A percentile compares a stretch with the other conserved stretches of the same genome.
phyloP scores from a whole-genome alignment of 2,797 vertebrate species.

The Cottoperca gobio region DNA sequence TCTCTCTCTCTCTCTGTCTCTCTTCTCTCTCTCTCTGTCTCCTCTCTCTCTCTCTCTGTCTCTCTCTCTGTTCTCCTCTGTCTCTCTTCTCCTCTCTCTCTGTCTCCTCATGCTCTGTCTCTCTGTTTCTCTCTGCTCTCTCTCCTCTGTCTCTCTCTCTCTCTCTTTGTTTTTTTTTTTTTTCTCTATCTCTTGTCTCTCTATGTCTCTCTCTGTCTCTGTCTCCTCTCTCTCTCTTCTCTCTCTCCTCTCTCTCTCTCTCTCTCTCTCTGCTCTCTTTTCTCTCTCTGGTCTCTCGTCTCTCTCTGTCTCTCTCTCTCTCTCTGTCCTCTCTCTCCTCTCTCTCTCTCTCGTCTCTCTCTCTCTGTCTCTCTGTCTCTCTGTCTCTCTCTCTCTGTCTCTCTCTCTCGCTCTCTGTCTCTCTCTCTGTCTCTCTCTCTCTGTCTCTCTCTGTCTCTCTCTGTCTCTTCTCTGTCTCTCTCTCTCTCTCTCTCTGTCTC shows the following conservation, averaged over 20 bases:
- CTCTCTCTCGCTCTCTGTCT: background rate
- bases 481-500: too few species aligned
- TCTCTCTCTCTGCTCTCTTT: background rate
- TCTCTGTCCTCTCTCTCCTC: background rate
- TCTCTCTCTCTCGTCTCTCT: background rate
- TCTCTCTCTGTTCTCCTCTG: background rate
- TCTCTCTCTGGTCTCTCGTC: too few species aligned
- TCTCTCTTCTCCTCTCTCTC: background rate
- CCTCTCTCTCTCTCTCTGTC: background rate
- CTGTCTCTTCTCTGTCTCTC: too few species aligned
- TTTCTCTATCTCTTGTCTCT: too few species aligned
- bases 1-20: background rate
- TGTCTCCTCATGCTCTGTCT: slow-evolving; percentile 8
- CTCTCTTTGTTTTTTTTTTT: too few species aligned
- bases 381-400: too few species aligned
- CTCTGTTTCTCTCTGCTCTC: background rate
- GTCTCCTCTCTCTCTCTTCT: background rate
- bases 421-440: background rate
- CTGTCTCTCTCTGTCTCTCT: background rate
- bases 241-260: background rate
- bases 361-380: background rate
- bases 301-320: background rate
- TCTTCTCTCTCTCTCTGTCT: background rate
- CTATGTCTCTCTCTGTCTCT: background rate
- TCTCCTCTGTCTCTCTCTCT: background rate